These are phyloP conservation scores for Phthorimaea operculella DNA, from an alignment of 1,140 invertebrate genomes.

Conservation along the genomic window DNA sequence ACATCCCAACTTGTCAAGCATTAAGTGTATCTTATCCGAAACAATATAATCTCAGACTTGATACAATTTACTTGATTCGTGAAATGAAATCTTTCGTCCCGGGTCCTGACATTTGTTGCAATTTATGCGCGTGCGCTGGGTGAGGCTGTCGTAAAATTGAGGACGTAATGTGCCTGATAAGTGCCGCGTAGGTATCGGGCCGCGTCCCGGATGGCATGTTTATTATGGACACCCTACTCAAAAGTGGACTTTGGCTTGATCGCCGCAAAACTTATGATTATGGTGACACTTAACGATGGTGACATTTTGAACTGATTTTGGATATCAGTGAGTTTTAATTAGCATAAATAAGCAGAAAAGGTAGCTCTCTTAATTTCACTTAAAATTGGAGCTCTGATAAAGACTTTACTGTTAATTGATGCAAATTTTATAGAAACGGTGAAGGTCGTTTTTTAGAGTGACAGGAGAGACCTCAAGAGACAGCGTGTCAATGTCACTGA, in stretches of 20 bases:
- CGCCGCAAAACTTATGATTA: slow-evolving; percentile 1
- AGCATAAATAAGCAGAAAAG: not conserved
- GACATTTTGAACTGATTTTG: slow-evolving; percentile 30
- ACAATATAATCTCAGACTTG: slow-evolving; percentile 61
- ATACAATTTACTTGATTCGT: slow-evolving; percentile 63
- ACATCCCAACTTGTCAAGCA: not conserved
- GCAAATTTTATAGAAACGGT: not conserved
- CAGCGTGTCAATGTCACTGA: too few relatives aligned
- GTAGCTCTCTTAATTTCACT: not conserved
- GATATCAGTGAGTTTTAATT: not conserved
- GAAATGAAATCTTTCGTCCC: slow-evolving; percentile 48
- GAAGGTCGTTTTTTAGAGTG: too few relatives aligned
- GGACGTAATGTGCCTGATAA: slow-evolving; percentile 62
- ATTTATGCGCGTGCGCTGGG: slow-evolving; percentile 53
- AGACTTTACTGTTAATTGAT: not conserved
- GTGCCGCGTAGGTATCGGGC: slow-evolving; percentile 49
- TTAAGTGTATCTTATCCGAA: slow-evolving; percentile 35
- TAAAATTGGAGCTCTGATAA: not conserved
- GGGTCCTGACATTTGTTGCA: slow-evolving; percentile 52
- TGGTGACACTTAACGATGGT: not conserved
- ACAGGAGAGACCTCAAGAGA: too few relatives aligned
- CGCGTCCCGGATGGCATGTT: slow-evolving; percentile 47
- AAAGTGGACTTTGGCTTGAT: not conserved
- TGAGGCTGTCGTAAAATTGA: slow-evolving; percentile 61
- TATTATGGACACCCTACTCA: slow-evolving; percentile 59